phyloP scores from a whole-genome alignment of 2,113 vertebrate species.

The Tragelaphus imberbis region DNA sequence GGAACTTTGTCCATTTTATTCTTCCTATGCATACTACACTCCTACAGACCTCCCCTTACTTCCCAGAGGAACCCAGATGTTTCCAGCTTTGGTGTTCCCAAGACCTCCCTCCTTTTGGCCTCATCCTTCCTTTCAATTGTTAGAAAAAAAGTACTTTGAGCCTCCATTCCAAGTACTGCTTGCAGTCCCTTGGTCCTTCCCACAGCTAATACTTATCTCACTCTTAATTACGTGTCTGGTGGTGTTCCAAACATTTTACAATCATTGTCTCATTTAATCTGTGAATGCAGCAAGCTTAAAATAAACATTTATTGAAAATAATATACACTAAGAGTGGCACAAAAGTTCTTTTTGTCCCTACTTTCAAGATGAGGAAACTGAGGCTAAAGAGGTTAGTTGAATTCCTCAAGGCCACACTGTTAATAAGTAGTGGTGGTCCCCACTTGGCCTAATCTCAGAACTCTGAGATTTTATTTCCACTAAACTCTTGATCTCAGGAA shows the following conservation, averaged over 20 bases:
- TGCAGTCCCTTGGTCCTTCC: conserved; percentile 17
- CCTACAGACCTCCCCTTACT: not conserved
- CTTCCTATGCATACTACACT: not conserved
- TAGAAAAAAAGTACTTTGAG: not conserved
- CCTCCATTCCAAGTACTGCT: not conserved
- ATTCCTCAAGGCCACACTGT: conserved; percentile 15
- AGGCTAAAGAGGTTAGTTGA: not conserved
- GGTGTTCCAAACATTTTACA: conserved; percentile 43
- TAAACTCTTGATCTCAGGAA: conserved; percentile 5
- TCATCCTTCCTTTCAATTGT: not conserved
- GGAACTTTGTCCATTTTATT: not conserved
- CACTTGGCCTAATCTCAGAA: not conserved
- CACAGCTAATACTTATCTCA: conserved; percentile 43
- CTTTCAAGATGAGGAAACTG: conserved; percentile 44
- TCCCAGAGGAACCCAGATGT: conserved; percentile 31
- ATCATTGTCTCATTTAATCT: conserved; percentile 45
- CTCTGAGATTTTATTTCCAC: conserved; percentile 10
- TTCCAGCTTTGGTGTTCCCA: conserved; percentile 47
- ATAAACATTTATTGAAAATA: not conserved
- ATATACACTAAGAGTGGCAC: not conserved
- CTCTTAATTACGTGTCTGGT: conserved; percentile 34
- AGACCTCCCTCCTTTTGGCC: not conserved
- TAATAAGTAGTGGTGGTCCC: not conserved
- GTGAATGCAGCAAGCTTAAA: not conserved
- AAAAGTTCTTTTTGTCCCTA: conserved; percentile 22